Percentiles rank a stretch among this genome's conserved stretches.
Conservation (phyloP, 2,797 vertebrate genomes). For the Xenops minutus region DNA sequence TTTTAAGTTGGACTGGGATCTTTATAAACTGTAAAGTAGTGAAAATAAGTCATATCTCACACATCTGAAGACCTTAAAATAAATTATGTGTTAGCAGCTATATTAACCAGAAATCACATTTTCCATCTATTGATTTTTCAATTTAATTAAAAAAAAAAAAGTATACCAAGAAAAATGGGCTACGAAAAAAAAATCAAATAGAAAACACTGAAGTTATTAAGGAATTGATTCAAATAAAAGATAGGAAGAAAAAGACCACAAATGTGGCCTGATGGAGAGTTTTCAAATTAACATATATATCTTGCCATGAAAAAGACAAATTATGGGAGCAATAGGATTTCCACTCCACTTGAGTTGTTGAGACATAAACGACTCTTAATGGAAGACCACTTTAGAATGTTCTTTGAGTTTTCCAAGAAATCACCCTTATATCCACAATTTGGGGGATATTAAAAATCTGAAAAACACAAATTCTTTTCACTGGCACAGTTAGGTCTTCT, state of each 20-base stretch:
- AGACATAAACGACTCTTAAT: not conserved
- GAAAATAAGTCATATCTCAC: not conserved
- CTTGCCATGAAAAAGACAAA: not conserved
- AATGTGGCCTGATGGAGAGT: not conserved
- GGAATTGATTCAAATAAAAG: not conserved
- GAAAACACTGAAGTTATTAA: not conserved
- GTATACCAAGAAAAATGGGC: not conserved
- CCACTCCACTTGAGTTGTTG: not conserved
- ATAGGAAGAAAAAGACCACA: not conserved
- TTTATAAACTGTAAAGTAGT: not conserved
- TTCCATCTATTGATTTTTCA: not conserved
- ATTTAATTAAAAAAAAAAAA: not conserved
- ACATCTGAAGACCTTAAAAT: not conserved
- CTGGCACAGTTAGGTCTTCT: not conserved
- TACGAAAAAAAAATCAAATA: not conserved
- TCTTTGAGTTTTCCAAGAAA: not conserved
- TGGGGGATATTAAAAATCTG: not conserved
- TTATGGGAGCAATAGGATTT: not conserved
- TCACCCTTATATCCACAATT: not conserved
- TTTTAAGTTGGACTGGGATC: not conserved
- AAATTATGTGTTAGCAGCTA: not conserved
- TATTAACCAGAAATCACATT: not conserved
- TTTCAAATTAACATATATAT: not conserved
- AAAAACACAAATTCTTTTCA: not conserved
- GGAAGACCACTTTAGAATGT: not conserved